Percentiles rank a stretch among this genome's conserved stretches.
Conservation (phyloP, 2,888 invertebrate species). For the Drosophila merina region DNA sequence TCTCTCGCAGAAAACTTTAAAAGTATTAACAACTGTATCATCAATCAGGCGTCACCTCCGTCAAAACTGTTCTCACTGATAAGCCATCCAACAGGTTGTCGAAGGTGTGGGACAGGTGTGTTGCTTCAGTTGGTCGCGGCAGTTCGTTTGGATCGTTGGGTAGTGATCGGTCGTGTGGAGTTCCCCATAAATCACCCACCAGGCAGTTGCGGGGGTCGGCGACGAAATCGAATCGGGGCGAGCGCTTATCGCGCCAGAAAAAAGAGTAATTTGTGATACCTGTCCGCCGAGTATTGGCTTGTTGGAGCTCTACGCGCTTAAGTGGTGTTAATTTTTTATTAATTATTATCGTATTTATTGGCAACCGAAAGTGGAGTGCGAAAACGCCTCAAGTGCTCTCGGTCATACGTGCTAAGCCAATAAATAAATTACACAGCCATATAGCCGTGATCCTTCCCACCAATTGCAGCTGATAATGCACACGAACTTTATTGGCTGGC, state of each 20-base stretch:
- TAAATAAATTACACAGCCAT: conserved; percentile 53
- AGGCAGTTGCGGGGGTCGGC: conserved; percentile 15
- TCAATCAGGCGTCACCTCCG: conserved; percentile 34
- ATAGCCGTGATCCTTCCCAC: conserved; percentile 28
- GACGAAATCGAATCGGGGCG: conserved; percentile 53
- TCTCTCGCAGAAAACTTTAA: neutral
- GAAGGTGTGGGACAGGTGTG: conserved; percentile 14
- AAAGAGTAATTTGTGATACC: conserved; percentile 80
- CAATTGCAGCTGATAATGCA: conserved; percentile 34
- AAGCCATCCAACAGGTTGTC: conserved; percentile 21
- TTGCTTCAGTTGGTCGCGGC: conserved; percentile 58
- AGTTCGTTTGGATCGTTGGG: conserved; percentile 51
- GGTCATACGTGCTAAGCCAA: conserved; percentile 23
- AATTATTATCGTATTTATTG: conserved; percentile 78
- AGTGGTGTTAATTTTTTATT: conserved; percentile 80
- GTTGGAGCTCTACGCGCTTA: conserved; percentile 62
- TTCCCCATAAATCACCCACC: conserved; percentile 11
- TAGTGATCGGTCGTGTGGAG: neutral
- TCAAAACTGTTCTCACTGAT: conserved; percentile 42
- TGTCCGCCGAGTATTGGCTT: conserved; percentile 73
- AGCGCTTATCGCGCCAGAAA: conserved; percentile 62
- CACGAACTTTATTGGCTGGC: conserved; percentile 8
- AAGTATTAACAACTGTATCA: conserved; percentile 17
- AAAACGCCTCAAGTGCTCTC: conserved; percentile 54
- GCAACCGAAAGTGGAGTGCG: conserved; percentile 64